phyloP scores from a whole-genome alignment of 2,888 invertebrate genomes.

The Mythimna vitellina region DNA sequence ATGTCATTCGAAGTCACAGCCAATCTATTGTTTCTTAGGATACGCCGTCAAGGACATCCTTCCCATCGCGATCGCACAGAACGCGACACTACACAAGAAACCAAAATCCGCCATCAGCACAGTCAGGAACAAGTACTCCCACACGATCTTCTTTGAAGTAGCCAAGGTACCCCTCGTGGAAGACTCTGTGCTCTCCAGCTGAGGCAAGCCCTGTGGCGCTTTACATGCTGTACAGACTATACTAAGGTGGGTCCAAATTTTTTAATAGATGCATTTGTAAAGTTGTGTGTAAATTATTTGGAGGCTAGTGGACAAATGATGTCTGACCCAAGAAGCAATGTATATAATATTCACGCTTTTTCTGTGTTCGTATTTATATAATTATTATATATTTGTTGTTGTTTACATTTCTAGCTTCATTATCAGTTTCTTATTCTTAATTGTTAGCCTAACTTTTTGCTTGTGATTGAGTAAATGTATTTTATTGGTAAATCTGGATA shows the following conservation, averaged over 20 bases:
- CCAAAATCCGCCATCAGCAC: conserved; percentile 96
- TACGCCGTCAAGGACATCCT: conserved; percentile 94
- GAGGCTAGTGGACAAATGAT: conserved; percentile 54
- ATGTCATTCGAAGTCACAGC: not conserved
- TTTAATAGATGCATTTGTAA: conserved; percentile 69
- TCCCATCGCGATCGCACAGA: conserved; percentile 93
- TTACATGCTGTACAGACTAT: conserved; percentile 74
- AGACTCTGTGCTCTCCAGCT: conserved; percentile 80
- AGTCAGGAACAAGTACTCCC: conserved; percentile 97
- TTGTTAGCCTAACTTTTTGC: conserved; percentile 42
- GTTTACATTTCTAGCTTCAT: conserved; percentile 55
- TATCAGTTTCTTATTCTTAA: conserved; percentile 34
- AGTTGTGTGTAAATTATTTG: conserved; percentile 57
- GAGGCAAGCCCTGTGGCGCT: conserved; percentile 76
- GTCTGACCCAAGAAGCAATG: conserved; percentile 60
- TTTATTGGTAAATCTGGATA: conserved; percentile 28
- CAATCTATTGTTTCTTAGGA: conserved; percentile 85
- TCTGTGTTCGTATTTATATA: conserved; percentile 45
- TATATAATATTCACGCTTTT: conserved; percentile 58
- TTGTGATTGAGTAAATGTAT: conserved; percentile 43
- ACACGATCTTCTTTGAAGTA: conserved; percentile 98
- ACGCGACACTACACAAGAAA: conserved; percentile 94
- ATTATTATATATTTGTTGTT: conserved; percentile 51
- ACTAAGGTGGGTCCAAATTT: conserved; percentile 81
- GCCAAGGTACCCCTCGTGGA: conserved; percentile 94